Conservation (phyloP, 2,797 vertebrate species). For the Miopithecus talapoin region DNA sequence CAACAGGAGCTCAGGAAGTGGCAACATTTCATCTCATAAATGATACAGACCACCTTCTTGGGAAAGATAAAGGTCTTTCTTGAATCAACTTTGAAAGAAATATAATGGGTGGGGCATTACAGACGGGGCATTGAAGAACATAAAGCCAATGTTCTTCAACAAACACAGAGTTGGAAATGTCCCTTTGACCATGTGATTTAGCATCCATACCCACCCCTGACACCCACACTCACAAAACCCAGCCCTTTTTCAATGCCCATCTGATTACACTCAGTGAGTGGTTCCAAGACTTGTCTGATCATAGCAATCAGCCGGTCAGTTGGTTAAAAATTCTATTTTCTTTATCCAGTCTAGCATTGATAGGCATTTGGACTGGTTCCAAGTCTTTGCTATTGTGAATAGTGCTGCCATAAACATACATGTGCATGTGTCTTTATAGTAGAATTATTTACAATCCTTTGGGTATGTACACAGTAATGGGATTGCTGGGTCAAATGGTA, state of each 20-base stretch:
- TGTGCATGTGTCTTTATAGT: no score
- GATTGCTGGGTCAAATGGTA: no score
- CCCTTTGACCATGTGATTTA: neutral
- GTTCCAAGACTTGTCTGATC: neutral
- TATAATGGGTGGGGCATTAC: neutral
- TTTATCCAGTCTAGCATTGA: no score
- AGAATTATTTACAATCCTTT: no score
- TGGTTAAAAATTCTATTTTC: neutral
- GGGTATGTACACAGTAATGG: no score
- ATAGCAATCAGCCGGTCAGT: neutral
- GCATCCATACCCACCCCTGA: neutral
- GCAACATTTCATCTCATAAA: neutral
- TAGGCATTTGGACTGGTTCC: no score
- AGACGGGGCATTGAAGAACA: neutral
- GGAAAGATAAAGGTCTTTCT: neutral
- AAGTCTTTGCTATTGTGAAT: no score
- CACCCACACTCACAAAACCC: neutral
- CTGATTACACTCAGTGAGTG: neutral
- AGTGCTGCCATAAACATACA: no score
- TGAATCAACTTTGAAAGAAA: neutral
- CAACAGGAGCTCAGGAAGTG: neutral
- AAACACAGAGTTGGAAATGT: rapidly evolving
- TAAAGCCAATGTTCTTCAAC: neutral
- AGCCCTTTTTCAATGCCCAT: neutral
- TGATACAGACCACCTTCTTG: neutral